Evolutionary conservation across 1,140 invertebrate genomes (phyloP), one percentile per base, ranked within the genome.

Genomic region (Chelonus insularis): DNA sequence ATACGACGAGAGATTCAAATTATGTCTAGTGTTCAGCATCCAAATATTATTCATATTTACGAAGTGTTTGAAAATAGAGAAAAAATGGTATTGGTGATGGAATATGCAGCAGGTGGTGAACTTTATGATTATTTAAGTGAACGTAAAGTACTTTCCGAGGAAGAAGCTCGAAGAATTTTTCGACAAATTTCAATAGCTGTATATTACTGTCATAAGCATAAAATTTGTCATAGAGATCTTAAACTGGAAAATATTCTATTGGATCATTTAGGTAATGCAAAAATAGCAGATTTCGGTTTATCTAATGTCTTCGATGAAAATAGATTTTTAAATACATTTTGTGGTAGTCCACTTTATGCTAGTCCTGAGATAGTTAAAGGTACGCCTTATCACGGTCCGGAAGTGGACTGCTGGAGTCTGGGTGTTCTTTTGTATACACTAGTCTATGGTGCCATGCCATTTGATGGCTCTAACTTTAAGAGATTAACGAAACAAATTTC

Each of bases 31-130:
- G 93, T 99, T 12, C 89, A 94, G 72, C 97, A 99, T 87, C 96
- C 96, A 4, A 96, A 99, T 77, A 99, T 99, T 75, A 96, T 98
- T 80, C 95, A 98, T 79, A 98, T 99, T 77, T 95, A 96, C 82
- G 96, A 98, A 93, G 96, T 99, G 66, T 98, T 98, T 84, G 96
- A 99, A 85, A 98, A 98, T 83, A 90, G 93, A 69, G 96, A 98
- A 80, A 97, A 98, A 84, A 99, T 99, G 87, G 96, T 99, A 60
- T 84, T 99, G 47, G 97, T 99, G 6, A 99, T 99, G 97, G 97
- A 99, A 82, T 99, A 98, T 79, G 97, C 97, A 47, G 92, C 93
- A 58, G 97, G 97, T 47, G 97, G 97, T 62, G 97, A 99, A 83
- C 84, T 99, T 1, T 99, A 99, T 73, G 97, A 99, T 82, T 99